Percentiles rank a stretch among this genome's conserved stretches.
phyloP scores from a whole-genome alignment of 2,888 invertebrate species.

The Iphiclides podalirius region DNA sequence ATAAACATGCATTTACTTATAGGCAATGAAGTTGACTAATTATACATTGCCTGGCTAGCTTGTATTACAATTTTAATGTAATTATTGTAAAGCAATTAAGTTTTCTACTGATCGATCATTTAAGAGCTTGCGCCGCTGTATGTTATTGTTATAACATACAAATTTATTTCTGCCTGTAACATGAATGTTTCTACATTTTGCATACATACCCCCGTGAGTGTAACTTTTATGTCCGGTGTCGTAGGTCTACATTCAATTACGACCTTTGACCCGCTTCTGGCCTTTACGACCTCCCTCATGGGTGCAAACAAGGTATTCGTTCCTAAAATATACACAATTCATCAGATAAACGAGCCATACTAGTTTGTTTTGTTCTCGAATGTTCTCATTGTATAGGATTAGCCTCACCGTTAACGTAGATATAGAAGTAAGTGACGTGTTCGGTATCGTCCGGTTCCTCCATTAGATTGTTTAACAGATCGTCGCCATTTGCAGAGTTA shows the following conservation, averaged over 20 bases:
- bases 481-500: constrained; percentile 46
- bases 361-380: constrained; percentile 13
- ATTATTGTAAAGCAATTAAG: constrained; percentile 16
- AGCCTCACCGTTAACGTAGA: constrained; percentile 70
- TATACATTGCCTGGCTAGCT: background rate
- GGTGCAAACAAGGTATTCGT: constrained; percentile 62
- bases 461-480: constrained; percentile 46
- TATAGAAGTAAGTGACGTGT: constrained; percentile 61
- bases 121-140: constrained; percentile 4
- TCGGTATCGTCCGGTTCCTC: constrained; percentile 58
- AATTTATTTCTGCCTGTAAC: constrained; percentile 7
- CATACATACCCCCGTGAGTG: constrained; percentile 65
- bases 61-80: background rate
- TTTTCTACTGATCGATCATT: background rate
- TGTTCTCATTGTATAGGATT: constrained; percentile 6
- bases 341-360: constrained; percentile 30
- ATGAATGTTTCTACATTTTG: constrained; percentile 15
- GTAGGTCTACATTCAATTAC: constrained; percentile 72
- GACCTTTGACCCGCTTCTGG: constrained; percentile 47
- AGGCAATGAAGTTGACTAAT: constrained; percentile 2
- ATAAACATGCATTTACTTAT: constrained; percentile 7
- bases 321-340: constrained; percentile 60
- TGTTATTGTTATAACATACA: constrained; percentile 5
- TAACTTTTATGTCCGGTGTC: constrained; percentile 62
- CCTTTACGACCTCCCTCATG: constrained; percentile 55